phyloP scores from a whole-genome alignment of 92 coral and sea anemone species.

The Ricordea florida region DNA sequence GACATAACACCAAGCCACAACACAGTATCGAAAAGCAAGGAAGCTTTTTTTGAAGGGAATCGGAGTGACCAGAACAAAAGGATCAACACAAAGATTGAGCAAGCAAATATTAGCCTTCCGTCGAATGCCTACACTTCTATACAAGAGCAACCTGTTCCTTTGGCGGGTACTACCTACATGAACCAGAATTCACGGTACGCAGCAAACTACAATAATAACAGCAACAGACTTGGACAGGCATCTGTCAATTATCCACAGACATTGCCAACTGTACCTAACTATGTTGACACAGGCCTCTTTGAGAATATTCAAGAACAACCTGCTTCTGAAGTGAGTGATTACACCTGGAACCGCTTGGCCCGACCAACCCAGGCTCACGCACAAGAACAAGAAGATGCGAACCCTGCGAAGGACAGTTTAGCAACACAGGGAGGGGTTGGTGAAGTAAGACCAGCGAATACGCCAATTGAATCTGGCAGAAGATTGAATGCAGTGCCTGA shows the following conservation, averaged over 20 bases:
- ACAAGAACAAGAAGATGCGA: background rate
- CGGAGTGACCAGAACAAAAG: no score
- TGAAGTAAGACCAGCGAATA: slow-evolving; percentile 8
- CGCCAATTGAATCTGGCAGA: no score
- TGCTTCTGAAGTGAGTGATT: background rate
- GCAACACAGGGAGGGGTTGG: slow-evolving; percentile 1
- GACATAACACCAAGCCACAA: background rate
- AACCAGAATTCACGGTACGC: no score
- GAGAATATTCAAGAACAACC: slow-evolving; percentile 32
- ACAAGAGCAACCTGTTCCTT: no score
- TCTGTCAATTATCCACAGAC: slow-evolving; percentile 16
- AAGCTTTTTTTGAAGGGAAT: no score
- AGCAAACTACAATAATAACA: background rate
- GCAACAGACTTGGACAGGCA: no score
- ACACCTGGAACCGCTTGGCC: slow-evolving; percentile 21
- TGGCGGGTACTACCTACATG: no score
- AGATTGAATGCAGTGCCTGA: background rate
- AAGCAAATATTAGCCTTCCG: no score
- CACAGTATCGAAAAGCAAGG: no score
- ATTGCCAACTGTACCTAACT: background rate
- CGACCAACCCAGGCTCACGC: background rate
- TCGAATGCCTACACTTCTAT: no score
- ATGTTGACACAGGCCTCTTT: slow-evolving; percentile 19
- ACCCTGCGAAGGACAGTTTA: slow-evolving; percentile 17
- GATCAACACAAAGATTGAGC: no score